Percentiles rank a stretch among this genome's conserved stretches.
Evolutionary conservation across 2,797 vertebrate species (phyloP).

Genomic region (Brotula barbata): DNA sequence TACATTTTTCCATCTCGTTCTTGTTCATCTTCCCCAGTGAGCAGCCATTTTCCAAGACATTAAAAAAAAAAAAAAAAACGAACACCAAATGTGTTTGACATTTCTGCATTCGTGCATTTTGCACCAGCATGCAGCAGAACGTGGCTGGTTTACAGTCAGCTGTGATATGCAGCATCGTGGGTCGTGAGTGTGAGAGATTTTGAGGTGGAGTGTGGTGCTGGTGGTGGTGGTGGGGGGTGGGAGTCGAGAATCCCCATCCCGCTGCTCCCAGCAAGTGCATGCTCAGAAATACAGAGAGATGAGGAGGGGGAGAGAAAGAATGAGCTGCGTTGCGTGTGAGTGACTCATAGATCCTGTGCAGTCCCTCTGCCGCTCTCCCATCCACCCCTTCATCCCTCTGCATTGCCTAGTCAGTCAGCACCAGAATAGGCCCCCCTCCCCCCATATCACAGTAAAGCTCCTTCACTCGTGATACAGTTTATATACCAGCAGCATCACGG

Average conservation of each 20-base stretch:
- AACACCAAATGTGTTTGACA: no score
- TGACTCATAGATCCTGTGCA: conserved; percentile 60
- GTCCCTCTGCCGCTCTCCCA: conserved; percentile 30
- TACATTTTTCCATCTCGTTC: background rate
- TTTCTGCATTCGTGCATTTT: no score
- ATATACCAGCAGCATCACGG: conserved; percentile 50
- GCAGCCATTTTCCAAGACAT: background rate
- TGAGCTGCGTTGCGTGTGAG: conserved; percentile 29
- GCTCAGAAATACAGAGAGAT: conserved; percentile 24
- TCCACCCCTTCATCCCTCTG: conserved; percentile 55
- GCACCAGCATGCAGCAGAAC: conserved; percentile 39
- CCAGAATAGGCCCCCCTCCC: conserved; percentile 52
- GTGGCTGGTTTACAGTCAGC: conserved; percentile 54
- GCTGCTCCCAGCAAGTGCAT: conserved; percentile 53
- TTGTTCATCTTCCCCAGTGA: no score
- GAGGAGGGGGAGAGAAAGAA: conserved; percentile 28
- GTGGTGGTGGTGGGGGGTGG: conserved; percentile 45
- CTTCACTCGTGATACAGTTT: conserved; percentile 58
- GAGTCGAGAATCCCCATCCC: conserved; percentile 47
- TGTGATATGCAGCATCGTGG: conserved; percentile 60
- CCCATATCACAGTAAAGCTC: conserved; percentile 44
- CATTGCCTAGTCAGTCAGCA: conserved; percentile 63
- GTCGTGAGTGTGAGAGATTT: conserved; percentile 53
- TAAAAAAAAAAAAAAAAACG: no score
- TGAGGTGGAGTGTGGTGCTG: conserved; percentile 38